These are phyloP conservation scores for Phrynosoma platyrhinos DNA, from an alignment of 2,113 vertebrate genomes.

Conservation along the genomic window DNA sequence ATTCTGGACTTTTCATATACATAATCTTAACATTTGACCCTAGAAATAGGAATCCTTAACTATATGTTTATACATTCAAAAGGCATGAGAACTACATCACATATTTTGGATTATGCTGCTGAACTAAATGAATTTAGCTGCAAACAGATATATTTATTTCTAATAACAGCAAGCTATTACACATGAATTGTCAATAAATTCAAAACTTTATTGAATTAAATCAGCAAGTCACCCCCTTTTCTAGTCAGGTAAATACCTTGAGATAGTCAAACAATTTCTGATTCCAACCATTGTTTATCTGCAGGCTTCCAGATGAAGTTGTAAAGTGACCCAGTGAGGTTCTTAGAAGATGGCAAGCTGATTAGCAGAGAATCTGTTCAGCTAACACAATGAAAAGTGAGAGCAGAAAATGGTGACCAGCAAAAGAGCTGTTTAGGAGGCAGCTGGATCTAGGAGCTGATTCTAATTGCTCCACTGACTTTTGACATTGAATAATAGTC, in stretches of 20 bases:
- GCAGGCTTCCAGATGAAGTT: background rate
- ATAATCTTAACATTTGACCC: background rate
- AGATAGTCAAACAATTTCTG: background rate
- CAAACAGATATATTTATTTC: background rate
- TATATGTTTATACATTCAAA: no score
- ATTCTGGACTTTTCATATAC: background rate
- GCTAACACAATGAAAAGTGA: no score
- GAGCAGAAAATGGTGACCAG: background rate
- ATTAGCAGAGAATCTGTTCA: background rate
- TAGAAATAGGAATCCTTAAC: background rate
- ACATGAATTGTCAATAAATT: background rate
- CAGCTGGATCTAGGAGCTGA: background rate
- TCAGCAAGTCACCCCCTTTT: background rate
- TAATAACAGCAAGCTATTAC: background rate
- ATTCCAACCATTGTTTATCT: background rate
- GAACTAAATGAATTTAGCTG: background rate
- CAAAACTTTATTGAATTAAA: background rate
- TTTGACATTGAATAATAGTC: no score
- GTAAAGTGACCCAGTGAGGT: background rate
- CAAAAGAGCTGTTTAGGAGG: background rate
- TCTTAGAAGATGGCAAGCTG: background rate
- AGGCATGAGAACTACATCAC: no score
- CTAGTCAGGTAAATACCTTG: background rate
- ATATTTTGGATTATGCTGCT: no score
- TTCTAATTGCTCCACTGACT: background rate